Percentiles rank a stretch among this genome's conserved stretches.
phyloP scores from a whole-genome alignment of 2,113 vertebrate genomes.

The Aspidoscelis tigris region DNA sequence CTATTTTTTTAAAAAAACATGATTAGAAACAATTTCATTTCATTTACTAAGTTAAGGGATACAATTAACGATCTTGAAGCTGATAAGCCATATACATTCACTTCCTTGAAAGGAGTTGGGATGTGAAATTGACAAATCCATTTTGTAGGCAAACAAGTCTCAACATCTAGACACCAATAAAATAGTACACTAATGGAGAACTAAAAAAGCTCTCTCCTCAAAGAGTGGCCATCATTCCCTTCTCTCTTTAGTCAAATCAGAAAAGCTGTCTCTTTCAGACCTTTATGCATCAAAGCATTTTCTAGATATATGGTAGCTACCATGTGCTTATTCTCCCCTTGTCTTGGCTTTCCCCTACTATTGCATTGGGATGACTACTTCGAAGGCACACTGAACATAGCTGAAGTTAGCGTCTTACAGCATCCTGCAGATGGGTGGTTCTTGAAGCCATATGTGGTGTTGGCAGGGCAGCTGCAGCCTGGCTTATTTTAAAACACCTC shows the following conservation, averaged over 20 bases:
- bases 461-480: too few species aligned
- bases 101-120: slow-evolving; percentile 35
- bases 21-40: slow-evolving; percentile 58
- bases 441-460: neutral
- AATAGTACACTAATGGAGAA: neutral
- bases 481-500: too few species aligned
- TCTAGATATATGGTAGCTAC: neutral
- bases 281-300: neutral
- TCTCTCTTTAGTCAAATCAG: neutral
- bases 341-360: neutral
- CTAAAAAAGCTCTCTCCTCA: slow-evolving; percentile 16
- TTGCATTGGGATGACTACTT: neutral
- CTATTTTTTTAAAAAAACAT: slow-evolving; percentile 39
- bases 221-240: neutral
- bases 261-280: neutral
- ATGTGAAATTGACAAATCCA: slow-evolving; percentile 19
- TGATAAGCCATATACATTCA: slow-evolving; percentile 50
- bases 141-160: neutral
- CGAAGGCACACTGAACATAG: too few species aligned
- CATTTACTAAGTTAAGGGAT: slow-evolving; percentile 57
- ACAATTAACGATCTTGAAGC: slow-evolving; percentile 55
- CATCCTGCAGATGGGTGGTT: neutral
- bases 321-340: neutral
- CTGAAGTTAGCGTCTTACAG: neutral
- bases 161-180: slow-evolving; percentile 17